Conservation (phyloP, 2,797 vertebrate genomes). For the Cirrhinus molitorella region DNA sequence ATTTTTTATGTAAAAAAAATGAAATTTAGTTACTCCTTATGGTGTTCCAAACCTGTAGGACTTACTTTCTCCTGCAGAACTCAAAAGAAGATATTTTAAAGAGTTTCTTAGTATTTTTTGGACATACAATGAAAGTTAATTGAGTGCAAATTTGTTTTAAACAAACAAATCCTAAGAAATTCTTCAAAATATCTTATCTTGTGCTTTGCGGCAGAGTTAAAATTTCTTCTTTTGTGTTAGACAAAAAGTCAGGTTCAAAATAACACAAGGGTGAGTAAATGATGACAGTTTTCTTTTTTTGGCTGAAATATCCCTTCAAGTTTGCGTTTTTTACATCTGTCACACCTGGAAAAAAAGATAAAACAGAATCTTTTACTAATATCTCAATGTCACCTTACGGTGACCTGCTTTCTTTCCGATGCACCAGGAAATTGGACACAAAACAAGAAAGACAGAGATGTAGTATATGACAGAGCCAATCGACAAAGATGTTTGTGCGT, state of each 20-base stretch:
- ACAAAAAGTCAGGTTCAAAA: background rate
- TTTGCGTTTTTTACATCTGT: background rate
- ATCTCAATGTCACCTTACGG: conserved; percentile 18
- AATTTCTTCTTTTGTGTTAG: background rate
- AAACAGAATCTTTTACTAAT: background rate
- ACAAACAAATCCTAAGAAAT: too few species aligned
- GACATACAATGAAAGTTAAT: background rate
- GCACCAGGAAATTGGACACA: conserved; percentile 61
- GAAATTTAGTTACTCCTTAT: background rate
- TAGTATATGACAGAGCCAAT: conserved; percentile 44
- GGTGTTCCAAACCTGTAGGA: background rate
- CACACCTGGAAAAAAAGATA: background rate
- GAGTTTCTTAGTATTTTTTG: background rate
- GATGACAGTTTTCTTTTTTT: background rate
- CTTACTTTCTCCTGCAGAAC: background rate
- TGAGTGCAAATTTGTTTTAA: background rate
- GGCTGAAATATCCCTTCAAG: background rate
- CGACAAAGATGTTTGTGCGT: conserved; percentile 47
- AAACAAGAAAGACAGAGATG: conserved; percentile 54
- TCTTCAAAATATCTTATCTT: background rate
- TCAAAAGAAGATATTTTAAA: background rate
- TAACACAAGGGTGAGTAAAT: background rate
- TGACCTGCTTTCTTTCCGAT: conserved; percentile 7
- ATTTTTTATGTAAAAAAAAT: background rate
- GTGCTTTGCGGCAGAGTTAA: background rate